These are phyloP conservation scores for Centropus unirufus DNA, from an alignment of 2,113 vertebrate species.

Conservation along the genomic window DNA sequence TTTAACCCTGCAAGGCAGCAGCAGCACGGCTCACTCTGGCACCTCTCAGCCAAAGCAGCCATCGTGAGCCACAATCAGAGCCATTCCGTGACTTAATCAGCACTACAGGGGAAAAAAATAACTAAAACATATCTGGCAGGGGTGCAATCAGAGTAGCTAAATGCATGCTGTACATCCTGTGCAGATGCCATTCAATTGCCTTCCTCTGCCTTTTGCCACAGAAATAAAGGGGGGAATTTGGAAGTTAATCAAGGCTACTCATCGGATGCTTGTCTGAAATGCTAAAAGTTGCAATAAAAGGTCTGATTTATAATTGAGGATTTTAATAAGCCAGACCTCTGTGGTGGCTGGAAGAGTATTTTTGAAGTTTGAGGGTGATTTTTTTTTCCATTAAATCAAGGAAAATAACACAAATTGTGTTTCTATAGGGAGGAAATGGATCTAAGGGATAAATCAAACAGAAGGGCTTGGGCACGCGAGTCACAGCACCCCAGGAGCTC, in stretches of 20 bases:
- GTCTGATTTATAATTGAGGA: background rate
- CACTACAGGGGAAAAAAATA: background rate
- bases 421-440: accelerated
- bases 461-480: background rate
- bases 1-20: slow-evolving; percentile 84
- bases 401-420: background rate
- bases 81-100: background rate
- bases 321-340: background rate
- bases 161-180: background rate
- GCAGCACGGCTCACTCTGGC: background rate
- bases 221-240: background rate
- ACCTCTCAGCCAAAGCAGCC: background rate
- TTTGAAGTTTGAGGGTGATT: background rate
- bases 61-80: background rate
- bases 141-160: background rate
- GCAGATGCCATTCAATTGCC: background rate
- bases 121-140: background rate
- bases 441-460: background rate
- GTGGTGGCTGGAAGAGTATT: background rate
- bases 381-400: background rate
- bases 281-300: background rate
- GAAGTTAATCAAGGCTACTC: background rate
- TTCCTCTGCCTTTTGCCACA: background rate
- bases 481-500: background rate
- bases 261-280: background rate